Evolutionary conservation across 2,888 invertebrate species (phyloP), one percentile per base, ranked within the genome.

Genomic region (Drosophila fulvimacula): DNA sequence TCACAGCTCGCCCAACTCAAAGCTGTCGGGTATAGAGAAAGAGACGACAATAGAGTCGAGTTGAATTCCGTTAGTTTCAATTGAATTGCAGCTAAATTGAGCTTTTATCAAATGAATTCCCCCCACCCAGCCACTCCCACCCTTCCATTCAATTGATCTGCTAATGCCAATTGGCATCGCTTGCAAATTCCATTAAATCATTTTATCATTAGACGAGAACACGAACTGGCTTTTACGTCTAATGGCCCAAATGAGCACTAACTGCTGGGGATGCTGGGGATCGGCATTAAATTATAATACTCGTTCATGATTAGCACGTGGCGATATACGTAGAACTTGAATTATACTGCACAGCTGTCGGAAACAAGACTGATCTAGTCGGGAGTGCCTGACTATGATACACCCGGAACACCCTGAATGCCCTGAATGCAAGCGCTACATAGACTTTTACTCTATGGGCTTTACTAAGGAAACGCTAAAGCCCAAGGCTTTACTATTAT

Each of bases 1-100:
- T 19, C 60, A 69, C 52, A 52, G 61, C 66, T 68, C 62, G 65
- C 76, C 68, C 70, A 64, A 74, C 74, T 60, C 55, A 68, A 78
- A 77, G 56, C 75, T 69, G 36, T 2, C 24, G 24, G 19, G 6
- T 6, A 27, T 3, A 30, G 11, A 32, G 19, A 59, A 4, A 15
- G 32, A 38, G 38, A 24, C 0, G 10, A 6, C 17, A 24, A 39
- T 27, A 27, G n/a, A 19, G 36, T 36, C 15, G 15, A 36, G 7
- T 38, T 32, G 17, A 19, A 9, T 15, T n/a, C 11, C 11, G 19
- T 49, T 44, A 44, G 24, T 24, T 38, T 38, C n/a, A 51, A 67
- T 52, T 42, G 58, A 58, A 53, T 59, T 39, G 42, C 27, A 15
- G 36, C 36, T 62, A 71, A 75, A 52, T 57, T 17, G 27, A 41